Conservation (phyloP, 1,140 invertebrate species). For the Euschistus heros region DNA sequence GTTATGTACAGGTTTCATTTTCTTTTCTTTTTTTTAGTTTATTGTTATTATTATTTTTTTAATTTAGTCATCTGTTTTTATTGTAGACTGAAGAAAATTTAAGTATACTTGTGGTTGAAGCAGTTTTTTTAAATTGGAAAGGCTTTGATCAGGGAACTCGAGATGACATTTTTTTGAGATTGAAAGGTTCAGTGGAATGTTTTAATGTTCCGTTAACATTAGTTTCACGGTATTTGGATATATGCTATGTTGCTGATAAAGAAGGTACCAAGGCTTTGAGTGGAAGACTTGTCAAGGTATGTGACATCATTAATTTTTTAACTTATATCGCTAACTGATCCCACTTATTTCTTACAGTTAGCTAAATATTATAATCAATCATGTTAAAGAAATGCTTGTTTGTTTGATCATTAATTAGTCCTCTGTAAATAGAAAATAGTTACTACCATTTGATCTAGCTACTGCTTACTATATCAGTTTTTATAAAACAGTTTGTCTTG, state of each 20-base stretch:
- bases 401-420: too few relatives aligned
- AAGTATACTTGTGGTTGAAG: slow-evolving; percentile 27
- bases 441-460: too few relatives aligned
- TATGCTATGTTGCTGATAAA: slow-evolving; percentile 18
- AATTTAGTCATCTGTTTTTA: slow-evolving; percentile 14
- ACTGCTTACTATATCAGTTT: too few relatives aligned
- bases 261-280: slow-evolving; percentile 22
- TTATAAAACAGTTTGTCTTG: too few relatives aligned
- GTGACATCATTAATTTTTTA: background rate
- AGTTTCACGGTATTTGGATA: slow-evolving; percentile 26
- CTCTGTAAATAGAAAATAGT: too few relatives aligned
- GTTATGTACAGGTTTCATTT: background rate
- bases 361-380: too few relatives aligned
- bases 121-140: slow-evolving; percentile 25
- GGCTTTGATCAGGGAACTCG: slow-evolving; percentile 10
- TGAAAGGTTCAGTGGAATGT: slow-evolving; percentile 13
- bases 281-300: slow-evolving; percentile 22
- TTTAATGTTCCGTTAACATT: slow-evolving; percentile 25
- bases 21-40: too few relatives aligned
- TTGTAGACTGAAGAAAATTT: slow-evolving; percentile 24
- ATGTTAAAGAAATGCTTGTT: too few relatives aligned
- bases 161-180: slow-evolving; percentile 18
- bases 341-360: too few relatives aligned
- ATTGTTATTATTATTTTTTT: background rate
- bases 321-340: too few relatives aligned